A percentile compares a stretch with the other conserved stretches of the same genome.
phyloP scores from a whole-genome alignment of 1,140 invertebrate species.

The Lucilia cuprina region DNA sequence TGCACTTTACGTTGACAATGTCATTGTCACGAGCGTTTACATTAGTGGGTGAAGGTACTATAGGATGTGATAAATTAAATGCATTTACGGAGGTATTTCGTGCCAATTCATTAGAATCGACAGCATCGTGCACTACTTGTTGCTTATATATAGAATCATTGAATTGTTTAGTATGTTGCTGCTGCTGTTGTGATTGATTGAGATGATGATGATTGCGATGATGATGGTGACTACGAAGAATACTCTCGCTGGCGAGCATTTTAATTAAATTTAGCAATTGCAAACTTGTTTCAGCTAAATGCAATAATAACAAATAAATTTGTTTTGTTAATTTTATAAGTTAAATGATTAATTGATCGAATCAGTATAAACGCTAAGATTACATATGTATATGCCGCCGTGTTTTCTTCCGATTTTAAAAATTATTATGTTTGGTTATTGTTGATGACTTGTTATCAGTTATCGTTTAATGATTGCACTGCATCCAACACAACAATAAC shows the following conservation, averaged over 20 bases:
- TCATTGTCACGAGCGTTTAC: constrained; percentile 42
- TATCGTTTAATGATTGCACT: not conserved
- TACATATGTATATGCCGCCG: not conserved
- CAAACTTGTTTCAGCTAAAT: not conserved
- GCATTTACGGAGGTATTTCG: constrained; percentile 37
- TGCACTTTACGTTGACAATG: not conserved
- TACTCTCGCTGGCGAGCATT: constrained; percentile 58
- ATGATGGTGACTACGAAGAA: constrained; percentile 37
- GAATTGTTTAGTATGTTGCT: constrained; percentile 49
- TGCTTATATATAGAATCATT: constrained; percentile 61
- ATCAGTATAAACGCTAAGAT: not conserved
- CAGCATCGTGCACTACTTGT: constrained; percentile 34
- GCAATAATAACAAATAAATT: not conserved
- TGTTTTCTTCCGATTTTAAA: not conserved
- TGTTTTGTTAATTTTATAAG: not conserved
- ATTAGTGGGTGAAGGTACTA: constrained; percentile 16
- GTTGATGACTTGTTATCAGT: not conserved
- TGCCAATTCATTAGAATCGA: constrained; percentile 51
- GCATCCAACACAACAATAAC: not conserved
- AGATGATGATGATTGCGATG: not conserved
- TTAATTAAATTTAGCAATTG: constrained; percentile 34
- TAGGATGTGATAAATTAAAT: constrained; percentile 43
- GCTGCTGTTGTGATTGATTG: not conserved
- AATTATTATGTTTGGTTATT: not conserved
- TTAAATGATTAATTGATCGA: not conserved